These are phyloP conservation scores for Phymanthus crucifer DNA, from an alignment of 92 coral and sea anemone genomes.

Conservation along the genomic window DNA sequence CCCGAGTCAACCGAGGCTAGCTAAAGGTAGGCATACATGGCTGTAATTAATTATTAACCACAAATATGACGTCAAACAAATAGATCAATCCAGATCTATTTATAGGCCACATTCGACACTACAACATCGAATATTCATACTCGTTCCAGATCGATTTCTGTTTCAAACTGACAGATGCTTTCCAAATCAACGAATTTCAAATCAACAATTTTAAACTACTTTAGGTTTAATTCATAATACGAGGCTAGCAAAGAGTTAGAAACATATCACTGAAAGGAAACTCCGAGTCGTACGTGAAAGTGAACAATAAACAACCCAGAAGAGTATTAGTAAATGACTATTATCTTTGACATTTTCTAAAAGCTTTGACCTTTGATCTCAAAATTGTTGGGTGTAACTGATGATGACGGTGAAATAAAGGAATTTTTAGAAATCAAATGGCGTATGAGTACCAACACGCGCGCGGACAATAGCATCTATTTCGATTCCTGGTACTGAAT, in stretches of 20 bases:
- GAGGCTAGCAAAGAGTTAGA: not conserved
- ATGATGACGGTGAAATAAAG: not conserved
- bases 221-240: not conserved
- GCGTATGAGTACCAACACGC: not conserved
- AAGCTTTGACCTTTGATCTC: conserved; percentile 2
- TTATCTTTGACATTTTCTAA: not conserved
- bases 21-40: not conserved
- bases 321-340: not conserved
- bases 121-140: not conserved
- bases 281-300: not conserved
- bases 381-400: not conserved
- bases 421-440: not conserved
- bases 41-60: not conserved
- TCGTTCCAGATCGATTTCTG: not conserved
- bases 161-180: not conserved
- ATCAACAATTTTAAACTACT: not conserved
- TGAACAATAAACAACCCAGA: not conserved
- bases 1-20: not conserved
- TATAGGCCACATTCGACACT: not conserved
- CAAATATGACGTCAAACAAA: conserved; percentile 3
- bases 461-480: not conserved
- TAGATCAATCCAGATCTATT: conserved; percentile 4
- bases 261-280: not conserved
- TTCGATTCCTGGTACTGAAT: not conserved
- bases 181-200: not conserved